These are phyloP conservation scores for Labia minor DNA, from an alignment of 2,888 invertebrate genomes.

Conservation along the genomic window DNA sequence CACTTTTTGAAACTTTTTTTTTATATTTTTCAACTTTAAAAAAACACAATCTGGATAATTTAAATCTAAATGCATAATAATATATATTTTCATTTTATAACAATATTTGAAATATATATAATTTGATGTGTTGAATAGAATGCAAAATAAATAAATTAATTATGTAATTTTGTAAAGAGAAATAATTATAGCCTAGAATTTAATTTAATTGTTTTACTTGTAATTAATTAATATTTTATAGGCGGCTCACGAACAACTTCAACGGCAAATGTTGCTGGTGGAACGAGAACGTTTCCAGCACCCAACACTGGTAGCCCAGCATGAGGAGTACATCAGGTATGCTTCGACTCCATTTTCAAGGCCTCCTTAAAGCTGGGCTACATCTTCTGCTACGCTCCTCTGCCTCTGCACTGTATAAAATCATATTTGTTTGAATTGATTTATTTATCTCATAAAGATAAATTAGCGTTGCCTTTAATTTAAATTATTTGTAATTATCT, in stretches of 20 bases:
- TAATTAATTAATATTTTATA: constrained; percentile 40
- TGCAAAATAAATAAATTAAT: too few relatives aligned
- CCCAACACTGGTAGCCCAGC: constrained; percentile 52
- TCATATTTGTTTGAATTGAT: constrained; percentile 14
- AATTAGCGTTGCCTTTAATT: neutral
- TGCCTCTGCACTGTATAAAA: constrained; percentile 13
- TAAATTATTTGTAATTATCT: constrained; percentile 14
- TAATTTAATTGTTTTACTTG: too few relatives aligned
- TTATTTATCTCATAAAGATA: constrained; percentile 21
- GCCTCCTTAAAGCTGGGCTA: constrained; percentile 15
- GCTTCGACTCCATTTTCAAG: constrained; percentile 26
- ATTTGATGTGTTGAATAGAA: too few relatives aligned
- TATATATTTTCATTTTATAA: too few relatives aligned
- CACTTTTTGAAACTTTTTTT: too few relatives aligned
- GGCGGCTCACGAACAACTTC: constrained; percentile 74
- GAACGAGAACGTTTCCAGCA: constrained; percentile 64
- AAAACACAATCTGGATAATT: too few relatives aligned
- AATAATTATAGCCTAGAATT: too few relatives aligned
- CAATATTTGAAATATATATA: too few relatives aligned
- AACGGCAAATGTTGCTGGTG: constrained; percentile 63
- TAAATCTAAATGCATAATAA: too few relatives aligned
- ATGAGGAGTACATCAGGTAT: constrained; percentile 56
- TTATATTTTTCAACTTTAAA: too few relatives aligned
- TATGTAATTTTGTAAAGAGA: too few relatives aligned
- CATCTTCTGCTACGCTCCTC: neutral